Percentiles rank a stretch among this genome's conserved stretches.
Evolutionary conservation across 2,797 vertebrate species (phyloP).

Genomic region (Mus minutoides): DNA sequence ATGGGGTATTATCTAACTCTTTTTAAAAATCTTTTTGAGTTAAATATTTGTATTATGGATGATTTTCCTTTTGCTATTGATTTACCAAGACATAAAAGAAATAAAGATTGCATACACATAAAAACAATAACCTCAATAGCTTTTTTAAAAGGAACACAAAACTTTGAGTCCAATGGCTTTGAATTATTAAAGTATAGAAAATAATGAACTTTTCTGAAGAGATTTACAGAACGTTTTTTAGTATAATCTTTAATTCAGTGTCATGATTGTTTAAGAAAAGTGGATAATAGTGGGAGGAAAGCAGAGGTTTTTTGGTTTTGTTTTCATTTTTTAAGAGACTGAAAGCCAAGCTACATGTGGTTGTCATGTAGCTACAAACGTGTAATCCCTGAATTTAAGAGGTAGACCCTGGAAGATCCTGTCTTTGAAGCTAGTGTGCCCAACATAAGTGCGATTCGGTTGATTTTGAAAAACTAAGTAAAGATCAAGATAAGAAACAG

Average conservation of each 20-base stretch:
- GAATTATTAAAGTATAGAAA: slow-evolving; percentile 12
- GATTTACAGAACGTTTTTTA: background rate
- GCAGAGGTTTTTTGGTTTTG: background rate
- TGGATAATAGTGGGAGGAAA: background rate
- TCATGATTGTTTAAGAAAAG: slow-evolving; percentile 6
- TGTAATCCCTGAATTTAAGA: background rate
- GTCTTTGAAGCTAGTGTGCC: background rate
- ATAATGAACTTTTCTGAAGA: background rate
- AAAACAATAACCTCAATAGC: background rate
- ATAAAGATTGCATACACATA: background rate
- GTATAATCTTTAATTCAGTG: background rate
- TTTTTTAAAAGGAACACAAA: slow-evolving; percentile 16
- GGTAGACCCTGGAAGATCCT: background rate
- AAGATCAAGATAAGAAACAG: background rate
- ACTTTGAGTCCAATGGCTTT: background rate
- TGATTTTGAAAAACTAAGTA: background rate
- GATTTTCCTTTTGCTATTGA: background rate
- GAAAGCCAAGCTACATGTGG: background rate
- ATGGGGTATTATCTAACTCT: background rate
- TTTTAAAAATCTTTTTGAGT: slow-evolving; percentile 10
- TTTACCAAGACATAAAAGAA: slow-evolving; percentile 10
- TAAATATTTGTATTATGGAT: background rate
- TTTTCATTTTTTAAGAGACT: background rate
- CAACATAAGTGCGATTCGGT: background rate
- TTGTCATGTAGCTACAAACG: background rate